Evolutionary conservation across 2,797 vertebrate genomes (phyloP).

Genomic region (Aviceda cuculoides): DNA sequence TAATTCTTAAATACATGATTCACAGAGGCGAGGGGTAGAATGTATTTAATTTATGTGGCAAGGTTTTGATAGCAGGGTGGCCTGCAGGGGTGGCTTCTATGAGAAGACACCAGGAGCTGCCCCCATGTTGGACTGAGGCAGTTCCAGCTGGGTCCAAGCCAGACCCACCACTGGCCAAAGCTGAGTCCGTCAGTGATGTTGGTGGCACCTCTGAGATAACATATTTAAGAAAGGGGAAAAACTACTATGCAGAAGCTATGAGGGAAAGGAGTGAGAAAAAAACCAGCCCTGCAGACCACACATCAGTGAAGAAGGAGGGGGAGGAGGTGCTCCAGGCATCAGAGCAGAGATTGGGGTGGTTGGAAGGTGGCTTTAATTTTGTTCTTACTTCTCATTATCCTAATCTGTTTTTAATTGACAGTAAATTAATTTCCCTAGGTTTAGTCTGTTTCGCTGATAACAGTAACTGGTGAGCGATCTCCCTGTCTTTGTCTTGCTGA

Average conservation of each 20-base stretch:
- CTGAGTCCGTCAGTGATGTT: not conserved
- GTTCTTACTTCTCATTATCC: not conserved
- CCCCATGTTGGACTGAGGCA: not conserved
- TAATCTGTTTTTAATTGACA: not conserved
- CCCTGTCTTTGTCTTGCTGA: not conserved
- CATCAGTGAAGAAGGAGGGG: not conserved
- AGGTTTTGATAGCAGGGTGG: not conserved
- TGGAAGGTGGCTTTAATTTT: not conserved
- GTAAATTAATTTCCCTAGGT: not conserved
- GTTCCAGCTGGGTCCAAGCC: not conserved
- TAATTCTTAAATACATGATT: not conserved
- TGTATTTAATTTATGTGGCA: not conserved
- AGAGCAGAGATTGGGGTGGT: not conserved
- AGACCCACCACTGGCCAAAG: not conserved
- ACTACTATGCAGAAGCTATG: not conserved
- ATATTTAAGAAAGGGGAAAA: not conserved
- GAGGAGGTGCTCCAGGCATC: not conserved
- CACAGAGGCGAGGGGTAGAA: not conserved
- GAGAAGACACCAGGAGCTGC: not conserved
- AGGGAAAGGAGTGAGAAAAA: not conserved
- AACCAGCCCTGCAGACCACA: not conserved
- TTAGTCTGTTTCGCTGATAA: not conserved
- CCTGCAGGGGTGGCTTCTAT: not conserved
- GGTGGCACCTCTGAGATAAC: not conserved
- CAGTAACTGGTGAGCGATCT: not conserved